A percentile compares a stretch with the other conserved stretches of the same genome.
Evolutionary conservation across 1,140 invertebrate genomes (phyloP).

Genomic region (Zaprionus kolodkinae): DNA sequence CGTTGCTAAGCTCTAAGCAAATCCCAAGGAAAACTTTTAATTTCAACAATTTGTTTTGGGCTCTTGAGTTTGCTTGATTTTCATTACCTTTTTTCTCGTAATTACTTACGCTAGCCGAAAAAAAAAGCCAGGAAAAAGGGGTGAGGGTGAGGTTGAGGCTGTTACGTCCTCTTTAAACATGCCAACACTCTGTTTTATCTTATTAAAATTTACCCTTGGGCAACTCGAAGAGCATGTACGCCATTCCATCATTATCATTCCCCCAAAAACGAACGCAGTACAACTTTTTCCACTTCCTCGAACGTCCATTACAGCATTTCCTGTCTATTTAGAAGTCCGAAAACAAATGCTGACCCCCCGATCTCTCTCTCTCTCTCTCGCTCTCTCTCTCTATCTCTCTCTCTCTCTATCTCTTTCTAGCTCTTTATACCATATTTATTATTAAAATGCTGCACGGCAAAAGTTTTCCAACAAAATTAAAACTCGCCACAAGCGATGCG

Average conservation of each 20-base stretch:
- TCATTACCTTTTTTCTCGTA: not conserved
- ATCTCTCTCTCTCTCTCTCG: not conserved
- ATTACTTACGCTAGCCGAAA: constrained; percentile 5
- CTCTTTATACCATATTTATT: constrained; percentile 63
- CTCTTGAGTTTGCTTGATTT: constrained; percentile 9
- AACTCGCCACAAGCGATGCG: constrained; percentile 53
- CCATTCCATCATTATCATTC: not conserved
- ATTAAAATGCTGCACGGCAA: constrained; percentile 69
- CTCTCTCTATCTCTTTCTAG: not conserved
- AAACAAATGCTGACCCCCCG: constrained; percentile 44
- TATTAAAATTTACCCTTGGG: constrained; percentile 13
- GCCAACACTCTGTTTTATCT: constrained; percentile 16
- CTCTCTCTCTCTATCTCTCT: not conserved
- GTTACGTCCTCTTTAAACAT: not conserved
- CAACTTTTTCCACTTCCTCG: constrained; percentile 36
- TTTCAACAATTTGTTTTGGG: constrained; percentile 22
- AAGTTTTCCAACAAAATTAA: constrained; percentile 75
- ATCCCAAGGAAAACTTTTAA: constrained; percentile 32
- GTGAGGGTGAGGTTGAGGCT: not conserved
- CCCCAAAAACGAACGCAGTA: not conserved
- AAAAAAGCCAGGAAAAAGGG: too few relatives aligned
- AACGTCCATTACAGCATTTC: constrained; percentile 63
- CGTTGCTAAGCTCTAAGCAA: constrained; percentile 7
- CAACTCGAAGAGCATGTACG: constrained; percentile 12
- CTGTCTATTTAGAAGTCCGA: constrained; percentile 56